Evolutionary conservation across 2,797 vertebrate genomes (phyloP).

Genomic region (Eupleurogrammus muticus): DNA sequence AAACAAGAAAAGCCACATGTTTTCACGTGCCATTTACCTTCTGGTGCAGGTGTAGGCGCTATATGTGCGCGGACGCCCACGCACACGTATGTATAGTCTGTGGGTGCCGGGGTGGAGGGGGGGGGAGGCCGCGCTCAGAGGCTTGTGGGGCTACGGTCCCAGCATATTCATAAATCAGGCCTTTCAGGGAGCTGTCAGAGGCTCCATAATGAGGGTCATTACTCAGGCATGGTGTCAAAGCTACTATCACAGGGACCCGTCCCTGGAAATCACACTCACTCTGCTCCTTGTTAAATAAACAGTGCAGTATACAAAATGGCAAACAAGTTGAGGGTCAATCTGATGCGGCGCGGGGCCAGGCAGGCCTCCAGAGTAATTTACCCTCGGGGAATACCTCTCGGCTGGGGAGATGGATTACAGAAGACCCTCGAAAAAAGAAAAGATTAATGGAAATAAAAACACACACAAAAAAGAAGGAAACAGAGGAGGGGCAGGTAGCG

Average conservation of each 20-base stretch:
- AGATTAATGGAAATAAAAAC: constrained; percentile 96
- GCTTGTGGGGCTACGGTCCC: constrained; percentile 85
- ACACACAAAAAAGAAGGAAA: constrained; percentile 72
- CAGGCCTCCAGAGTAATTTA: constrained; percentile 99
- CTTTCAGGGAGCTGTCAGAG: constrained; percentile 98
- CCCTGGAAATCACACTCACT: constrained; percentile 98
- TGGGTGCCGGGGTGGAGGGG: constrained; percentile 72
- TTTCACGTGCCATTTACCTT: constrained; percentile 56
- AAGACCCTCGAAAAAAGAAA: constrained; percentile 86
- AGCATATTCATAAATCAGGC: constrained; percentile 99
- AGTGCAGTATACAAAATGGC: constrained; percentile 99
- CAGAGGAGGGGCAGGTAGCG: constrained; percentile 44
- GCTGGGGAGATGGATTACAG: constrained; percentile 97
- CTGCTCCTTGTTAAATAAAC: constrained; percentile 99
- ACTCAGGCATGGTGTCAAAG: constrained; percentile 99
- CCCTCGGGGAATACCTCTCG: constrained; percentile 95
- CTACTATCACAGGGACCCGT: constrained; percentile 98
- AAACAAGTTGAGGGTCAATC: constrained; percentile 99
- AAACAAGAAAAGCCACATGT: background rate
- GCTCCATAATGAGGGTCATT: constrained; percentile 99
- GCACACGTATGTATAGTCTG: constrained; percentile 68
- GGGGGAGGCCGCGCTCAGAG: constrained; percentile 62
- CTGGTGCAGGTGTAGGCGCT: constrained; percentile 37
- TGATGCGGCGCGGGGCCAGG: constrained; percentile 95
- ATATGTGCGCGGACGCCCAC: constrained; percentile 66